Base-by-base conservation (phyloP, 2,888 invertebrate genomes). In the Tachystola acroxantha region DNA sequence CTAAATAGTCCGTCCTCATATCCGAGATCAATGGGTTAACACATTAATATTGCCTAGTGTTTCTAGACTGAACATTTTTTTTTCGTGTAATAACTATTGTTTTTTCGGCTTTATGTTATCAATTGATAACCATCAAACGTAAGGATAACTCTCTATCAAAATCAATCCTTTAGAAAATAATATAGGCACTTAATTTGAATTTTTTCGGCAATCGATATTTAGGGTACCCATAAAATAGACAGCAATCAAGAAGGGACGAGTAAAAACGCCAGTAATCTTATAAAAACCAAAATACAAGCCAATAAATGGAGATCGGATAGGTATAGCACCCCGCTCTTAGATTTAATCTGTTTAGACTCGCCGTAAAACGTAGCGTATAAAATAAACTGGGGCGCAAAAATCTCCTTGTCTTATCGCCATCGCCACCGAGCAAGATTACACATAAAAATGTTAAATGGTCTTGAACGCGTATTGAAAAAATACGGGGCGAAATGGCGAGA, bases 361-460 rank as follows among this genome's bases (percentile, higher is more conserved):
- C 68, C 64, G 70, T 80, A 82, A 84, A 84, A 70, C 69, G 80
- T 71, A 64, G 66, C 62, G 75, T 72, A 79, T 82, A 82, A 82
- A 85, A 82, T 76, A 81, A 82, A 84, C 71, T 73, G 71, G 72
- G 68, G 72, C 73, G 68, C 70, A 72, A 77, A 77, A 78, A 79
- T 76, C 74, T 71, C 64, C 72, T 76, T 68, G 74, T 72, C 80
- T 78, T 75, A 79, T 81, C 73, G 72, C 68, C 74, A 16, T 19
- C 73, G 72, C 68, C 73, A 14, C 26, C 14, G 57, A 71, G 79
- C 74, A 68, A 79, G 80, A 84, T 85, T 84, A 85, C 81, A 85
- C 85, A 85, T 85, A 85, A 86, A 86, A 85, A 85, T 85, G 85
- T 84, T 85, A 82, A 86, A 85, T 80, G 81, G 76, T 79, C 80